Evolutionary conservation across 2,797 vertebrate genomes (phyloP), one percentile per base, ranked within the genome.

Genomic region (Perodicticus potto): DNA sequence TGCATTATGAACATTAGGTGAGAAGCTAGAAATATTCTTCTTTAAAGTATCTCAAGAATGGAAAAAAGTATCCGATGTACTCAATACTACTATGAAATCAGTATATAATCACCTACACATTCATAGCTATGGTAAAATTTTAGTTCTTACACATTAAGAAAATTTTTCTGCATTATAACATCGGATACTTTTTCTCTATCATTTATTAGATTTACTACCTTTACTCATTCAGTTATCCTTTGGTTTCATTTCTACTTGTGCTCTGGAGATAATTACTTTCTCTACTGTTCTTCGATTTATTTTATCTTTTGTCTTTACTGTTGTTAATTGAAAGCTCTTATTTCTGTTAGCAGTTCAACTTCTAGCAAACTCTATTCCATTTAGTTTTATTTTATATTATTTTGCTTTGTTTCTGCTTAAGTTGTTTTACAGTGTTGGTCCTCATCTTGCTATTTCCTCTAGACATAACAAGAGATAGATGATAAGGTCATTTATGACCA

Each of bases 401-500:
- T 74, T 49, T 22, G 13, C 61, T 53, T 83, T 37, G 43, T 74
- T 93, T 76, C 49, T 27, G 5, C 3, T 12, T 59, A 22, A 22
- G 13, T 82, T 81, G 49, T 86, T 94, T 73, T 89, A 63, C 19
- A 63, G 53, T 92, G 65, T 88, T 89, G n/a, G 9, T 77, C 29
- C 17, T 91, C 17, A 10, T 6, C 53, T 88, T 78, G 17, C 17
- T 53, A 4, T 70, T 16, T 82, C 34, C 29, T 73, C 32, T 82
- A n/a, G 2, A 3, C 27, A 25, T 89, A 27, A 90, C 4, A 32
- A n/a, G 40, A 55, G n/a, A 8, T 65, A 76, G n/a, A n/a, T 78
- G 70, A 19, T 25, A 76, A 7, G 23, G 23, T 86, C 53, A 37
- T 82, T 91, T 81, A 59, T 82, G 81, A 77, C 20, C 2, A 72